Evolutionary conservation across 2,797 vertebrate species (phyloP).

Genomic region (Lycodopsis pacificus): DNA sequence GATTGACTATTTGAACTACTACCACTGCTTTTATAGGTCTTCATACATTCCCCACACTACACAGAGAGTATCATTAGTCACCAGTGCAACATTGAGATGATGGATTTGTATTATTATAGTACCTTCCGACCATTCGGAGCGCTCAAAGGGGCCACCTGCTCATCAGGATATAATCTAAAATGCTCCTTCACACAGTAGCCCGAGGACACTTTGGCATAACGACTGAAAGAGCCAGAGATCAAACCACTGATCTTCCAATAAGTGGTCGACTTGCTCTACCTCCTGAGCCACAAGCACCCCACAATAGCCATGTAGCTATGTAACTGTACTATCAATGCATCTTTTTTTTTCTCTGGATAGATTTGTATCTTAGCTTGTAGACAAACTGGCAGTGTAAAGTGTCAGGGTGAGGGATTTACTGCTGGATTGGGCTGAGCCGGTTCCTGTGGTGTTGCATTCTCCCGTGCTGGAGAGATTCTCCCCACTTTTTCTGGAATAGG

Average conservation of each 20-base stretch:
- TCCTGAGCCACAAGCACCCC: neutral
- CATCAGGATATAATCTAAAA: neutral
- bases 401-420: constrained; percentile 68
- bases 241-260: neutral
- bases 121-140: neutral
- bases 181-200: neutral
- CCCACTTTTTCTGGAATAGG: constrained; percentile 27
- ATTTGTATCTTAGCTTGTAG: constrained; percentile 53
- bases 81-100: constrained; percentile 12
- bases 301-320: constrained; percentile 19
- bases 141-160: neutral
- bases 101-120: neutral
- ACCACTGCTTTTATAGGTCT: neutral
- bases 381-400: constrained; percentile 57
- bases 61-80: constrained; percentile 23
- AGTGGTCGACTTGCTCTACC: neutral
- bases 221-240: neutral
- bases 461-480: constrained; percentile 37
- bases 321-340: neutral
- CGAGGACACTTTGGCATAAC: neutral
- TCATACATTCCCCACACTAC: neutral
- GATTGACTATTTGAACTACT: neutral
- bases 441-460: constrained; percentile 45
- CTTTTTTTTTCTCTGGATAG: constrained; percentile 3
- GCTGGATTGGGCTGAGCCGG: constrained; percentile 55